Base-by-base conservation (phyloP, 2,888 invertebrate genomes). In the Torymus auratus region DNA sequence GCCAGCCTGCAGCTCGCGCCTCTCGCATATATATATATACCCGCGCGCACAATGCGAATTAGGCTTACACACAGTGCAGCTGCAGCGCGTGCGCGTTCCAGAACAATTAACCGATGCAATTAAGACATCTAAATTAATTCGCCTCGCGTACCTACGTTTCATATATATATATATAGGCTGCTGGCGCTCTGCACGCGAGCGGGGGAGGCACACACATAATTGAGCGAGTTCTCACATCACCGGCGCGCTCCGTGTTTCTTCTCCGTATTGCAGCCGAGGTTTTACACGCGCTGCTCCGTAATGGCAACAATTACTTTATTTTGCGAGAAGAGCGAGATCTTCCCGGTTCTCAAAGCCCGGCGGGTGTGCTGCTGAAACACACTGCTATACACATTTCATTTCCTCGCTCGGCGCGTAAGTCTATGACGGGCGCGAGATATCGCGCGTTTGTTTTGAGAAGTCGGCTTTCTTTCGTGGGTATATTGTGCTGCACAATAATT, bases 51-150 rank as follows among this genome's bases (percentile, higher is more conserved):
- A 55, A 64, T 65, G 72, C 52, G 60, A 71, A 78, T 71, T 61
- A 64, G 69, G 71, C 78, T 53, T 41, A 41, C 41, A 41, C 7
- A 41, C 41, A 41, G 17, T 17, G n/a, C 7, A 23, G 7, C 5
- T 2, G 20, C 14, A n/a, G 62, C 60, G 68, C 20, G 62, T 17
- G 67, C 67, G 55, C 84, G 83, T 84, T 86, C 85, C 83, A 84
- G 83, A 85, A 89, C 88, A 90, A 90, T 90, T 89, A 90, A 89
- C 88, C 87, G 88, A 87, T 86, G 88, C 89, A 90, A 90, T 90
- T 90, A 90, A 90, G 90, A 89, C 88, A 88, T 90, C 89, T 87
- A 89, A 89, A 89, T 90, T 89, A 89, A 90, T 90, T 89, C 87
- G 86, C 86, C 86, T 41, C 7, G 41, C 41, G 41, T 5, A 20